phyloP scores from a whole-genome alignment of 2,888 invertebrate genomes.

The Torymus tubicola region DNA sequence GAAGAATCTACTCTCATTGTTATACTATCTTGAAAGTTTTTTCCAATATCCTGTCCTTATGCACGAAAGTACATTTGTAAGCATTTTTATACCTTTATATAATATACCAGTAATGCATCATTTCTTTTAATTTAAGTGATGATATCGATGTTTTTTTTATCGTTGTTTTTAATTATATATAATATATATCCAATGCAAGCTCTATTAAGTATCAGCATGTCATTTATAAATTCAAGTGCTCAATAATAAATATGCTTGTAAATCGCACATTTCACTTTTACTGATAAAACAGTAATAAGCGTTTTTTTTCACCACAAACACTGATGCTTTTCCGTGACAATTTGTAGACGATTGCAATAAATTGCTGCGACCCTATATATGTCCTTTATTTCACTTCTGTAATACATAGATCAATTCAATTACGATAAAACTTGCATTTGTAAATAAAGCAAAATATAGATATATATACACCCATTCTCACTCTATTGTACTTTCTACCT shows the following conservation, averaged over 20 bases:
- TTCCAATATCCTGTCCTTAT: constrained; percentile 30
- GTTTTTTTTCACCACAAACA: constrained; percentile 12
- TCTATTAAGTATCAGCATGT: constrained; percentile 26
- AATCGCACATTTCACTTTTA: constrained; percentile 6
- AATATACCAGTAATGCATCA: neutral
- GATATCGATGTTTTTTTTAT: constrained; percentile 26
- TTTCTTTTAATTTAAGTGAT: constrained; percentile 1
- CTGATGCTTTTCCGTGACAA: constrained; percentile 17
- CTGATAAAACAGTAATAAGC: constrained; percentile 8
- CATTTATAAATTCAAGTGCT: neutral
- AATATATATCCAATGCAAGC: constrained; percentile 5
- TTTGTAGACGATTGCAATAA: neutral
- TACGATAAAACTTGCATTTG: constrained; percentile 8
- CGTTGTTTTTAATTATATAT: constrained; percentile 15
- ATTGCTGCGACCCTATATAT: neutral
- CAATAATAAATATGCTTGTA: constrained; percentile 33
- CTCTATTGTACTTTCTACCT: neutral
- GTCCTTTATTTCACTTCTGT: constrained; percentile 29
- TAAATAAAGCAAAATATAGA: constrained; percentile 13
- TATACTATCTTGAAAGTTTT: constrained; percentile 34
- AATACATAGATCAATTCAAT: constrained; percentile 1
- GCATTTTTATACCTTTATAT: neutral
- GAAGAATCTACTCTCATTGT: constrained; percentile 33
- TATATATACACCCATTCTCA: neutral
- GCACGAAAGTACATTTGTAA: constrained; percentile 36